phyloP scores from a whole-genome alignment of 2,888 invertebrate genomes.

The Agyllia agylla region DNA sequence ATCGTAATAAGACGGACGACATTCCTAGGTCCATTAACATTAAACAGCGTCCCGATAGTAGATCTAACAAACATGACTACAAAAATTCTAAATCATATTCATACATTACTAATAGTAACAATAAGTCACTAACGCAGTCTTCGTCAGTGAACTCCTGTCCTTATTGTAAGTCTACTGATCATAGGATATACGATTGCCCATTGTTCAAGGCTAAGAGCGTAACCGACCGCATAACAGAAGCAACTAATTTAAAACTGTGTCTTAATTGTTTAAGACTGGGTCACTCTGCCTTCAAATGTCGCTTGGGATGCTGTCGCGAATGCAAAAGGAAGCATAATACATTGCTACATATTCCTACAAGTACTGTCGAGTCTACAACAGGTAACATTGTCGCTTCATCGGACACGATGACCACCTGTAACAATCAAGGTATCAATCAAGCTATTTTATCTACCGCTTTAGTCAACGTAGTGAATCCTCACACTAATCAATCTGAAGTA shows the following conservation, averaged over 20 bases:
- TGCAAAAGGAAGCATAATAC: neutral
- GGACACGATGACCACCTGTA: neutral
- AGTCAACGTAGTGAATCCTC: neutral
- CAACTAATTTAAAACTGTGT: constrained; percentile 54
- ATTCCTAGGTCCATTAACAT: neutral
- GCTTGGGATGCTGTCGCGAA: neutral
- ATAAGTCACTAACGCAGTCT: neutral
- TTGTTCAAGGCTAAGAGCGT: neutral
- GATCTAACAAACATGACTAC: neutral
- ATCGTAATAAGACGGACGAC: neutral
- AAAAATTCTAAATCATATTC: neutral
- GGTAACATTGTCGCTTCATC: neutral
- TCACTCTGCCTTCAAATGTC: neutral
- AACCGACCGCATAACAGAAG: neutral
- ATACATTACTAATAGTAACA: neutral
- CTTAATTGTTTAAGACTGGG: constrained; percentile 32
- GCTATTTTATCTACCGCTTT: neutral
- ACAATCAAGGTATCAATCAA: neutral
- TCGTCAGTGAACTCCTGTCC: neutral
- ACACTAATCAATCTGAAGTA: neutral
- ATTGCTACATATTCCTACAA: neutral
- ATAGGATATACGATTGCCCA: neutral
- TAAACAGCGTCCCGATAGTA: neutral
- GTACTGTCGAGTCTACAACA: neutral
- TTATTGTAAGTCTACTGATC: neutral